Conservation (phyloP, 2,888 invertebrate genomes). For the Campoplex nolae region DNA sequence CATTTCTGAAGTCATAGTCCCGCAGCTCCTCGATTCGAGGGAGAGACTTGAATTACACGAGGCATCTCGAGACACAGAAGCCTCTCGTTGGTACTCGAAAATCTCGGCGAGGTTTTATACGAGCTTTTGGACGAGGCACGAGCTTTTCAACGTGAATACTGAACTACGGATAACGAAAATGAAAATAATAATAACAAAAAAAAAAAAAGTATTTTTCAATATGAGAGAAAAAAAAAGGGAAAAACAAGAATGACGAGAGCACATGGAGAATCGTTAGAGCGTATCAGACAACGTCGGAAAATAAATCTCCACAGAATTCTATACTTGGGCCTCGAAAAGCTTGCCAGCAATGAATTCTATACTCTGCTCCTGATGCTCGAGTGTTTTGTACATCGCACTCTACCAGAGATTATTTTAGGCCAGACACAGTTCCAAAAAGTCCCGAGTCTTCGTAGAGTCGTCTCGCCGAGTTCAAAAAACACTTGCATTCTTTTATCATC, state of each 20-base stretch:
- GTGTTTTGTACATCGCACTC: conserved; percentile 15
- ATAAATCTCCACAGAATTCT: conserved; percentile 28
- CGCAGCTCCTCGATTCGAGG: conserved; percentile 15
- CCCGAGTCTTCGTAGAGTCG: conserved; percentile 4
- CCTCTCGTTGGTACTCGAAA: conserved; percentile 22
- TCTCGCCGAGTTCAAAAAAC: background rate
- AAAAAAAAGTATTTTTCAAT: background rate
- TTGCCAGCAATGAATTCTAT: background rate
- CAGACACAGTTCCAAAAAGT: conserved; percentile 24
- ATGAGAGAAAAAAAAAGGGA: background rate
- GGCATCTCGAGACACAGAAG: conserved; percentile 3
- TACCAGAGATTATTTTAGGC: conserved; percentile 46
- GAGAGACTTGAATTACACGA: background rate
- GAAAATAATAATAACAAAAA: background rate
- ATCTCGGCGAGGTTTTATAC: conserved; percentile 26
- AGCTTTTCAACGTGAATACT: conserved; percentile 14
- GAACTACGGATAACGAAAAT: conserved; percentile 3
- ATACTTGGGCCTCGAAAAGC: conserved; percentile 35
- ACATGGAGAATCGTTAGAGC: conserved; percentile 15
- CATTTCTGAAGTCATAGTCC: conserved; percentile 14
- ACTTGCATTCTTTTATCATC: conserved; percentile 15
- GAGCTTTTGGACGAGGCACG: conserved; percentile 9
- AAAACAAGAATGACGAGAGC: background rate
- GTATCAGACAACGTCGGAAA: conserved; percentile 24
- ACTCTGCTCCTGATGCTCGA: conserved; percentile 22